These are phyloP conservation scores for Drosophila birchii DNA, from an alignment of 2,888 invertebrate genomes.

Conservation along the genomic window DNA sequence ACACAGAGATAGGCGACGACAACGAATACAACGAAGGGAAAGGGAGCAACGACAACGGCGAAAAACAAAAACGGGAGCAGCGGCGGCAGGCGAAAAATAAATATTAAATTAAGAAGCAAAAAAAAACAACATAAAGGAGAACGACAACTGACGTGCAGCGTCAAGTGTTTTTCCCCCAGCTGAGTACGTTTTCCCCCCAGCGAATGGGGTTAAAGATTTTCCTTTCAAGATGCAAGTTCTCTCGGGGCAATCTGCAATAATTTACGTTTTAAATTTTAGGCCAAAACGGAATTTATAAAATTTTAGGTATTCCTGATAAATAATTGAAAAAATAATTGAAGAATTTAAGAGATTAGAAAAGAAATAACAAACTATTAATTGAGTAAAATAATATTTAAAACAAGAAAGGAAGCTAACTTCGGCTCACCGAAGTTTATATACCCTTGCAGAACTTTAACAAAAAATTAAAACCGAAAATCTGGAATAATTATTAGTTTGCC, in stretches of 20 bases:
- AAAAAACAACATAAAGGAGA: conserved; percentile 5
- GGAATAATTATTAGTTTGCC: too few relatives aligned
- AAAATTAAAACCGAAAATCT: too few relatives aligned
- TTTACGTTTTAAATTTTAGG: conserved; percentile 11
- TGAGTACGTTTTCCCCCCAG: conserved; percentile 29
- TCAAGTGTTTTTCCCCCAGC: conserved; percentile 48
- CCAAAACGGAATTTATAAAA: conserved; percentile 8
- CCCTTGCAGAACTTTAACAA: too few relatives aligned
- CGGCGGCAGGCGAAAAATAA: conserved; percentile 34
- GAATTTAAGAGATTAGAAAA: too few relatives aligned
- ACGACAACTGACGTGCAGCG: conserved; percentile 46
- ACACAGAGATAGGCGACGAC: conserved; percentile 13
- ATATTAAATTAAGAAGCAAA: conserved; percentile 16
- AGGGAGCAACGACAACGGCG: conserved; percentile 5
- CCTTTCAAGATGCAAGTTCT: conserved; percentile 21
- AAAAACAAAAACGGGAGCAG: conserved; percentile 30
- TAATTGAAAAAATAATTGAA: background rate
- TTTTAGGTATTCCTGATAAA: background rate
- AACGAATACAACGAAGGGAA: conserved; percentile 17
- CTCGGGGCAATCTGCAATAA: conserved; percentile 55
- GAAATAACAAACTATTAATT: too few relatives aligned
- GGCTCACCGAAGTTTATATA: too few relatives aligned
- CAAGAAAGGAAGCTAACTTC: too few relatives aligned
- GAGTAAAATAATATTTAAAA: too few relatives aligned
- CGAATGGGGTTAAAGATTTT: conserved; percentile 13